Conservation (phyloP, 2,113 vertebrate species). For the Canis aureus region DNA sequence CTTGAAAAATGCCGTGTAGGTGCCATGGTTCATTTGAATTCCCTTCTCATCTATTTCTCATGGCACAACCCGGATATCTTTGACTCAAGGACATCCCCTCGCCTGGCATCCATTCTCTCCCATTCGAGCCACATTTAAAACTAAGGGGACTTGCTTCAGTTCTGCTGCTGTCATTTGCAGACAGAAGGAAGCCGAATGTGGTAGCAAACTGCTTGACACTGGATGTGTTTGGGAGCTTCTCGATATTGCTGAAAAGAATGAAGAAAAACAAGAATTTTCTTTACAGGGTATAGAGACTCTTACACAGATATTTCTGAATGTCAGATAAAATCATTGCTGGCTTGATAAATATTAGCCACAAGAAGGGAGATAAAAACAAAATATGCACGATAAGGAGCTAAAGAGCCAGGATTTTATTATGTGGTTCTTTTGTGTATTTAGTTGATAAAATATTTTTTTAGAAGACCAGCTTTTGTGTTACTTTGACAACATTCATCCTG, state of each 20-base stretch:
- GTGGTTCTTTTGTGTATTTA: not conserved
- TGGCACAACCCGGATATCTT: not conserved
- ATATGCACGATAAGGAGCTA: not conserved
- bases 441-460: constrained; percentile 55
- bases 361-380: constrained; percentile 39
- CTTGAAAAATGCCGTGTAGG: not conserved
- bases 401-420: not conserved
- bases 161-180: not conserved
- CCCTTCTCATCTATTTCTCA: not conserved
- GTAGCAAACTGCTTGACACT: not conserved
- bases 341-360: constrained; percentile 48
- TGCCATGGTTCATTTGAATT: not conserved
- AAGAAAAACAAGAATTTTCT: constrained; percentile 50
- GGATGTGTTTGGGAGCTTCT: not conserved
- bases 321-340: constrained; percentile 49
- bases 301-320: constrained; percentile 35
- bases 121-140: not conserved
- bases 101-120: not conserved
- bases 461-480: not conserved
- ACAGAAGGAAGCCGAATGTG: not conserved
- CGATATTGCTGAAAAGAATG: not conserved
- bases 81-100: not conserved
- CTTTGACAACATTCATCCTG: constrained; percentile 36
- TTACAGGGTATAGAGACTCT: constrained; percentile 12
- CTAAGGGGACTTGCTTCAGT: not conserved